Conservation (phyloP, 2,113 vertebrate species). For the Trochalopteron elliotii region DNA sequence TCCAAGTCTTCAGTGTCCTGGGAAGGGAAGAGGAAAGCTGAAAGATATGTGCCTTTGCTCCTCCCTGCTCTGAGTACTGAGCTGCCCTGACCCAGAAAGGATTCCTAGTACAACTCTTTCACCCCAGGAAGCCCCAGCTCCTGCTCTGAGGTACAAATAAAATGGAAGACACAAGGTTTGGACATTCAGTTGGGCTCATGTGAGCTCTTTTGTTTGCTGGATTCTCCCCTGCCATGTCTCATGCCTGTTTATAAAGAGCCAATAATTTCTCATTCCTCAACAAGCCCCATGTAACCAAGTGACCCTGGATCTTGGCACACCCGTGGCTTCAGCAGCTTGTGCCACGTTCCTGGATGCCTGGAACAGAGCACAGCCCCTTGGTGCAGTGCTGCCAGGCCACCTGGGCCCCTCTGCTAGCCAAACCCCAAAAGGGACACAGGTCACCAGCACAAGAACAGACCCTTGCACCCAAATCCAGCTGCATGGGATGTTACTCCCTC, state of each 20-base stretch:
- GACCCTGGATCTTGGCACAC: fast-evolving
- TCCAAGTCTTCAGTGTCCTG: conserved; percentile 81
- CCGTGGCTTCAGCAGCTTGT: background rate
- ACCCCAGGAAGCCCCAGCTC: background rate
- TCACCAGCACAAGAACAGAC: background rate
- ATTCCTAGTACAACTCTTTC: background rate
- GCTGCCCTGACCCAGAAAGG: background rate
- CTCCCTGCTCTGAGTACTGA: background rate
- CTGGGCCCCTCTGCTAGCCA: fast-evolving
- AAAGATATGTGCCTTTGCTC: background rate
- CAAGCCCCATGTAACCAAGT: fast-evolving
- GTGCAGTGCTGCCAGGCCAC: fast-evolving
- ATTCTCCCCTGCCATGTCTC: background rate
- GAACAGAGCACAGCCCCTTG: background rate
- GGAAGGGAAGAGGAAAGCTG: background rate
- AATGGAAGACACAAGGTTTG: background rate
- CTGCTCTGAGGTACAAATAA: fast-evolving
- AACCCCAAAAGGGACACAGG: background rate
- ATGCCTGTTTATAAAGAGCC: background rate
- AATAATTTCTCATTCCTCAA: background rate
- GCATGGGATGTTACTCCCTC: fast-evolving
- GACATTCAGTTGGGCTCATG: fast-evolving
- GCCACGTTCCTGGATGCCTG: background rate
- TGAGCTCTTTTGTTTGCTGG: background rate
- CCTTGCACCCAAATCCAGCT: background rate